Evolutionary conservation across 2,888 invertebrate species (phyloP), one percentile per base, ranked within the genome.

Genomic region (Salpingus planirostris): DNA sequence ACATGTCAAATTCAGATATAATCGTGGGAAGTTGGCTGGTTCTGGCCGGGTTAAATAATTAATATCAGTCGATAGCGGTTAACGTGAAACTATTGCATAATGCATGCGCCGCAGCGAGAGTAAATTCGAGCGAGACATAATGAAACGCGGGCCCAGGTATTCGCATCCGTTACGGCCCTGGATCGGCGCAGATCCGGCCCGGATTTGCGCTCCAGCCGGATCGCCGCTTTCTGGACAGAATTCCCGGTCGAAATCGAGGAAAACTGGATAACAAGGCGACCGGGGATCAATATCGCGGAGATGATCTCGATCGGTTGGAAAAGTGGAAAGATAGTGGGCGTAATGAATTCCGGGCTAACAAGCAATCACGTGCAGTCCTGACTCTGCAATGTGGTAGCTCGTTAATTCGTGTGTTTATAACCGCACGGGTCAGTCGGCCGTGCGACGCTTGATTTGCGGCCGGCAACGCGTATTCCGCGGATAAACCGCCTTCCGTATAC

Each of bases 401-500:
- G 40, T 47, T 47, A 47, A 44, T 47, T 47, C 40, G 36, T 42
- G n/a, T n/a, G 42, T 45, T 45, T 47, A 42, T 43, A 42, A 37
- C 42, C 39, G 29, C 45, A 40, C 11, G 23, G 8, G 38, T 28
- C 32, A 29, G 27, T 35, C 29, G 39, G 29, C 38, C 31, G 31
- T 23, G 40, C 40, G 39, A 37, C 46, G 49, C 52, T 49, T 52
- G 53, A 54, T 57, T 55, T 55, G 53, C 47, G 53, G 54, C 44
- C 37, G 42, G 49, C 50, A 44, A 50, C 52, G 47, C 24, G 35
- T 31, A 23, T 35, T 51, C 51, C 46, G 46, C 43, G 43, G 49
- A 55, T 53, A 52, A 57, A 55, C 52, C 54, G 52, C 50, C 52
- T 50, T 44, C 46, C 42, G 50, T 43, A 23, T 23, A 47, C 48